Evolutionary conservation across 2,888 invertebrate species (phyloP).

Genomic region (Drosophila helvetica): DNA sequence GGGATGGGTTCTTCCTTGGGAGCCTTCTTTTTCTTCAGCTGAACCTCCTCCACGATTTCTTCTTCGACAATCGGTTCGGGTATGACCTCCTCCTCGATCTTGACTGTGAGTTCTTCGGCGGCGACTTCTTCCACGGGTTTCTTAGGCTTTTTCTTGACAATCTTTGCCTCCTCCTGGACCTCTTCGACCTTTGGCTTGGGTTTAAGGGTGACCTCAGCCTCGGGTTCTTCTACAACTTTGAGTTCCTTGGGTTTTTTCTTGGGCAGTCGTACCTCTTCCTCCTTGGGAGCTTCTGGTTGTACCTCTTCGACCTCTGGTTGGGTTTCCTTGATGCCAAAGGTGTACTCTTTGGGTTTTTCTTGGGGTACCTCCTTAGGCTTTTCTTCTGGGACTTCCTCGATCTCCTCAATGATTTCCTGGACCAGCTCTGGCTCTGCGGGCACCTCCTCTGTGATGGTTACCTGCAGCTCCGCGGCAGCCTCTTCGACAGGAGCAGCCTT

Average conservation of each 20-base stretch:
- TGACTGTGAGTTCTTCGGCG: conserved; percentile 74
- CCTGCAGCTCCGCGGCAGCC: conserved; percentile 77
- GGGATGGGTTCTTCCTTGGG: conserved; percentile 65
- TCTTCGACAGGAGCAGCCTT: conserved; percentile 69
- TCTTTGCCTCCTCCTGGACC: conserved; percentile 69
- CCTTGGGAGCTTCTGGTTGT: neutral
- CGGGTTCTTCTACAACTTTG: conserved; percentile 68
- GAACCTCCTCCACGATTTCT: conserved; percentile 70
- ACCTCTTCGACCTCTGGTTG: conserved; percentile 65
- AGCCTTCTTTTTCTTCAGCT: conserved; percentile 61
- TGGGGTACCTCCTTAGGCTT: conserved; percentile 53
- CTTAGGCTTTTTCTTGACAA: conserved; percentile 78
- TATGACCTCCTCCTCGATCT: conserved; percentile 72
- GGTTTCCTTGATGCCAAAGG: conserved; percentile 57
- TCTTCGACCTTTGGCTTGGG: conserved; percentile 67
- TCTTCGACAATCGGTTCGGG: conserved; percentile 65
- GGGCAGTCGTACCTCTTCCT: conserved; percentile 50
- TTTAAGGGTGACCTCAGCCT: conserved; percentile 72
- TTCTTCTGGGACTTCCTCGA: conserved; percentile 54
- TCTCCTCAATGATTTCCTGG: conserved; percentile 74
- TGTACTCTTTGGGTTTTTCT: conserved; percentile 61
- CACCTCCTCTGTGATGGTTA: conserved; percentile 77
- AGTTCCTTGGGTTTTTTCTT: conserved; percentile 71
- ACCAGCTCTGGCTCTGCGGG: conserved; percentile 61
- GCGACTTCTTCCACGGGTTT: conserved; percentile 74